phyloP scores from a whole-genome alignment of 2,113 vertebrate species.

The Pandion haliaetus region DNA sequence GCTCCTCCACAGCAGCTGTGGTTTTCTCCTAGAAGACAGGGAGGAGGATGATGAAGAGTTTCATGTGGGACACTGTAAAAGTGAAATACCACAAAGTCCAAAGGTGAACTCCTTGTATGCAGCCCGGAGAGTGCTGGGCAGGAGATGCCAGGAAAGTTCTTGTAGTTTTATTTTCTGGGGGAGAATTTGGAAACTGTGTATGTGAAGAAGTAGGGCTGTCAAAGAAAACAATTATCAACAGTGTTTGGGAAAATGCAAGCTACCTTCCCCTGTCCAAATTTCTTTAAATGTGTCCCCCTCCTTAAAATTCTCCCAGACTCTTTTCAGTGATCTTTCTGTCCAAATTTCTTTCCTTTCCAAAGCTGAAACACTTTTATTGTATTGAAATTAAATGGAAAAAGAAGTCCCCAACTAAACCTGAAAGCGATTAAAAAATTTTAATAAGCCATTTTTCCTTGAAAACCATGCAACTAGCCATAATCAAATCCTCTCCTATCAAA shows the following conservation, averaged over 20 bases:
- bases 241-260: not conserved
- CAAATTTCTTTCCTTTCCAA: not conserved
- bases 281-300: not conserved
- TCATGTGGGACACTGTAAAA: not conserved
- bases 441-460: not conserved
- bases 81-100: not conserved
- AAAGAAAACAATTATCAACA: not conserved
- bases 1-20: not conserved
- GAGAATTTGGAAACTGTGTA: not conserved
- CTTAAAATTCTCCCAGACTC: not conserved
- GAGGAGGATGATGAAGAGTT: not conserved
- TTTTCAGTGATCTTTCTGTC: not conserved
- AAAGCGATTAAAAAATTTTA: not conserved
- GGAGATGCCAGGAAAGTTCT: not conserved
- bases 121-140: rapidly evolving
- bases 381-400: not conserved
- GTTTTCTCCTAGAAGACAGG: not conserved
- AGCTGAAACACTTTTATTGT: not conserved
- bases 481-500: not conserved
- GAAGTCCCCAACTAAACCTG: not conserved
- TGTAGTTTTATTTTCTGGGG: not conserved
- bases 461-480: not conserved
- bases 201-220: not conserved
- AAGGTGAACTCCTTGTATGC: not conserved
- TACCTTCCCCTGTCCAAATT: not conserved